Evolutionary conservation across 2,888 invertebrate genomes (phyloP), one percentile per base, ranked within the genome.

Genomic region (Scotopteryx bipunctaria): DNA sequence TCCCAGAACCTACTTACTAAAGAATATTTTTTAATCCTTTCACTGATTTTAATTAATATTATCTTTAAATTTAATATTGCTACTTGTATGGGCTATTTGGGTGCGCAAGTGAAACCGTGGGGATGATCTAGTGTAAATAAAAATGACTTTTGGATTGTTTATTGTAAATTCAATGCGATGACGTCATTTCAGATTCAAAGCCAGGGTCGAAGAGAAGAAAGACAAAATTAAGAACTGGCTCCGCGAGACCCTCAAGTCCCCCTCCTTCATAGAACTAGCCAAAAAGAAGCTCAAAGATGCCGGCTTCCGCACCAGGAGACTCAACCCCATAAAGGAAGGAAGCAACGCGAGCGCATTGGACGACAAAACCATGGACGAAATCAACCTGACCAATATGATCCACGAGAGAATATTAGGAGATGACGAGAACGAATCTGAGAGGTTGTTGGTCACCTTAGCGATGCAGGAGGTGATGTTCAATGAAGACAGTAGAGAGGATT

Each of bases 171-270:
- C 21, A 5, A 21, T 5, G 21, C 6, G n/a, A n/a, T n/a, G n/a
- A 21, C 13, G 17, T 19, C 11, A 9, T 17, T 31, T 14, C 64
- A 89, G 88, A 59, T 87, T 89, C 63, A 87, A 88, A 68, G 76
- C 82, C 0, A 66, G 81, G 13, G 85, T 89, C 0, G 87, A 87
- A 71, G 79, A 85, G 37, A 88, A 88, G 51, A 87, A 87, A 52
- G 85, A 81, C 58, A 86, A 81, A 75, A 87, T 89, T 11, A 89
- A 86, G 48, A 71, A 64, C 2, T 89, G 89, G 89, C 73, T 89
- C 0, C 73, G 86, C 0, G 83, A 87, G 1, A 87, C 86, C 0
- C 55, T 89, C 0, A 78, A 79, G 49, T 88, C 89, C 0, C 80
- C 84, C 0, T 71, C 73, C 0, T 89, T 89, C 57, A 72, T 89